phyloP scores from a whole-genome alignment of 2,113 vertebrate species.

The Syrmaticus mikado region DNA sequence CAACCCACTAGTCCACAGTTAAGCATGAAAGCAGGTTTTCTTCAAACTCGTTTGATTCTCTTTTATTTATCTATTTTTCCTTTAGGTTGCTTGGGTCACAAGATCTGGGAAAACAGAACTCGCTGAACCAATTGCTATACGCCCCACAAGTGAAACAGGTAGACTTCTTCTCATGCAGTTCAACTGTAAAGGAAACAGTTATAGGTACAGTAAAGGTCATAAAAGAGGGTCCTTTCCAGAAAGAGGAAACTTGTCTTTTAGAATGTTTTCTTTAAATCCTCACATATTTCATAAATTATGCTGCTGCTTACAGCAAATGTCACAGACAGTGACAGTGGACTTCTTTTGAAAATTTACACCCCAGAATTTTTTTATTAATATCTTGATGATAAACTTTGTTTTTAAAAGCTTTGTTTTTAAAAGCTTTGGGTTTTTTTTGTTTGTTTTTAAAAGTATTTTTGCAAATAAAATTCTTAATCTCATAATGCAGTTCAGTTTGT shows the following conservation, averaged over 20 bases:
- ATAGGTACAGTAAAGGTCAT: background rate
- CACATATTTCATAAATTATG: background rate
- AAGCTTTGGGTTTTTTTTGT: rapidly evolving
- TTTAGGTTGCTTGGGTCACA: slow-evolving; percentile 97
- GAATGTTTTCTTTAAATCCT: background rate
- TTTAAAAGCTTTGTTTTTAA: background rate
- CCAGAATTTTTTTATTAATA: background rate
- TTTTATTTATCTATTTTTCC: background rate
- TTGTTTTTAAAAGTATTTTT: background rate
- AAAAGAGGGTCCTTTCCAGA: background rate
- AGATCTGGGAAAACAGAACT: slow-evolving; percentile 96
- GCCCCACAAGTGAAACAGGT: slow-evolving; percentile 99
- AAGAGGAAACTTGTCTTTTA: background rate
- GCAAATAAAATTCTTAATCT: background rate
- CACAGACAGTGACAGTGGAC: background rate
- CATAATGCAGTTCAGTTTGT: background rate
- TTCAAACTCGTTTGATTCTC: background rate
- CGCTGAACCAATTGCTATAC: slow-evolving; percentile 94
- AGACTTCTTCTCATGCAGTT: background rate
- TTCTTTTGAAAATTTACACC: background rate
- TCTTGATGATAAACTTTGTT: background rate
- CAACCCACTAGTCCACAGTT: background rate
- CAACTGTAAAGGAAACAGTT: background rate
- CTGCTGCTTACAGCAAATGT: background rate
- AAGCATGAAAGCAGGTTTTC: background rate